Evolutionary conservation across 2,797 vertebrate genomes (phyloP).

Genomic region (Ctenopoma kingsleyae): DNA sequence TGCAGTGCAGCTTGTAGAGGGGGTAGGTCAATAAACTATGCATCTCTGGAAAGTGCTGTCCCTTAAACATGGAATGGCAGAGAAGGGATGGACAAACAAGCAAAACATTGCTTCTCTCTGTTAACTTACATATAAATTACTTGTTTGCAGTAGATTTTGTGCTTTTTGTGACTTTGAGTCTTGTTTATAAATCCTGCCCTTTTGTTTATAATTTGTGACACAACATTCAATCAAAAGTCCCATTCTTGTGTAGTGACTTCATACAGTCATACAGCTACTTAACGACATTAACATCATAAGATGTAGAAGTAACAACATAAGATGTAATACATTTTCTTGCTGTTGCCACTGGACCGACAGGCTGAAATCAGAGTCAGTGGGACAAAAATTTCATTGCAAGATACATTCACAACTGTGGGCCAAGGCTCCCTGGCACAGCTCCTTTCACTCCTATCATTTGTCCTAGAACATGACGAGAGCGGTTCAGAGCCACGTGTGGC

Average conservation of each 20-base stretch:
- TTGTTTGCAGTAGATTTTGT: background rate
- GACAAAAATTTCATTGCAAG: constrained; percentile 10
- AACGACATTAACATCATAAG: background rate
- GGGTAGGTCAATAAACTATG: constrained; percentile 31
- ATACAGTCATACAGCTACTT: too few species aligned
- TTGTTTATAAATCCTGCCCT: constrained; percentile 1
- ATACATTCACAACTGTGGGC: constrained; percentile 26
- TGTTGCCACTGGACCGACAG: constrained; percentile 3
- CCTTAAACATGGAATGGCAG: background rate
- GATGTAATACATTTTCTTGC: background rate
- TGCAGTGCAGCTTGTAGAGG: constrained; percentile 37
- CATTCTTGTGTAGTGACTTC: too few species aligned
- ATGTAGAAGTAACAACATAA: background rate
- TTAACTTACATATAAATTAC: background rate
- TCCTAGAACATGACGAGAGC: constrained; percentile 55
- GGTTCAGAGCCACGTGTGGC: constrained; percentile 49
- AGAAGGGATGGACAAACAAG: background rate
- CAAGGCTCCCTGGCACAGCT: constrained; percentile 48
- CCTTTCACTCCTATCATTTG: constrained; percentile 54
- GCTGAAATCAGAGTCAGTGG: constrained; percentile 24
- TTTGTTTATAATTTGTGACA: constrained; percentile 7
- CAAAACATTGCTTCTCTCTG: background rate
- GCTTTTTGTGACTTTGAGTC: background rate
- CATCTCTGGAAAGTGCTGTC: constrained; percentile 10
- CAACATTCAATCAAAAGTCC: background rate